phyloP scores from a whole-genome alignment of 2,113 vertebrate species.

The Cinclus mexicanus region DNA sequence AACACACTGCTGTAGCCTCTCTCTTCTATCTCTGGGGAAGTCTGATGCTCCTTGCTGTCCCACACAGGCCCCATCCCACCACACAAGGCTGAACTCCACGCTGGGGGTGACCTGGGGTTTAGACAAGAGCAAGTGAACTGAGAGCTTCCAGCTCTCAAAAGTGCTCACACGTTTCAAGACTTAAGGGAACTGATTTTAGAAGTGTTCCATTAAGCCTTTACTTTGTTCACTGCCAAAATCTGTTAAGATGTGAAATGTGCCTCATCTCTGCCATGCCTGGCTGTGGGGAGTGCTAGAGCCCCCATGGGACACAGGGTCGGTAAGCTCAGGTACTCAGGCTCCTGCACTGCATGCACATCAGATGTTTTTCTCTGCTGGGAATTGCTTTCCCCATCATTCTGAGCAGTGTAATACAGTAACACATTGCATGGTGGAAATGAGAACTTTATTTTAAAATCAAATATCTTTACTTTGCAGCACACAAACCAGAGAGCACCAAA shows the following conservation, averaged over 20 bases:
- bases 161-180: neutral
- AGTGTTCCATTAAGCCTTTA: neutral
- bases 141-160: neutral
- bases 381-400: neutral
- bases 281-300: neutral
- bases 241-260: neutral
- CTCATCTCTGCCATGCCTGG: neutral
- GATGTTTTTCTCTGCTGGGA: neutral
- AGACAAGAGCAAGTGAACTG: neutral
- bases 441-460: neutral
- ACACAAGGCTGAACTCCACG: neutral
- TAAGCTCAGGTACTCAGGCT: neutral
- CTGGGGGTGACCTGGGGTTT: neutral
- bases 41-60: neutral
- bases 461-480: neutral
- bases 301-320: accelerated
- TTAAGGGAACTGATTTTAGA: neutral
- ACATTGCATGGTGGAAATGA: neutral
- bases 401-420: neutral
- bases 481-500: neutral
- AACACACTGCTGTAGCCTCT: too few species aligned
- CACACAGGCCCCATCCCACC: neutral
- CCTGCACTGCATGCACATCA: neutral
- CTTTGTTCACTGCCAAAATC: neutral
- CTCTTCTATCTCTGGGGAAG: neutral